A percentile compares a stretch with the other conserved stretches of the same genome.
Evolutionary conservation across 1,140 invertebrate genomes (phyloP).

Genomic region (Drosophila novamexicana): DNA sequence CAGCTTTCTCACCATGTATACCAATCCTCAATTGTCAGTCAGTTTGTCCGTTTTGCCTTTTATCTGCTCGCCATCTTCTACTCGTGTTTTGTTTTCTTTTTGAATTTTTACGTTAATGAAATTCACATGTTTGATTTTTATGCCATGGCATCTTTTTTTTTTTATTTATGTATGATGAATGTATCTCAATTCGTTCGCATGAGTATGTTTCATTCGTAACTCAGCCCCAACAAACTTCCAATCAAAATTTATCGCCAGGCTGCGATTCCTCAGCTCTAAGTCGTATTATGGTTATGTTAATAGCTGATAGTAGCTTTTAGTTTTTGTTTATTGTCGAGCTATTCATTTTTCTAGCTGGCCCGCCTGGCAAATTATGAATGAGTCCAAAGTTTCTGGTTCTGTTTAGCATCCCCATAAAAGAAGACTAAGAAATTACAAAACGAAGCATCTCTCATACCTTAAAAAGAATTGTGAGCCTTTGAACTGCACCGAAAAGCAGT

Average conservation of each 20-base stretch:
- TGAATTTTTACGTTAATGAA: conserved; percentile 69
- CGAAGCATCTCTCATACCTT: conserved; percentile 24
- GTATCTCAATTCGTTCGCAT: conserved; percentile 43
- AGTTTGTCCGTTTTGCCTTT: conserved; percentile 40
- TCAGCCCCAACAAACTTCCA: conserved; percentile 38
- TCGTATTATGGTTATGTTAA: conserved; percentile 51
- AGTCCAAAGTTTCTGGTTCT: not conserved
- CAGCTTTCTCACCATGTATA: conserved; percentile 69
- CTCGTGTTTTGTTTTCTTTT: conserved; percentile 2
- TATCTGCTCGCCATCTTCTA: conserved; percentile 67
- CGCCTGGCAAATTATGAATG: conserved; percentile 37
- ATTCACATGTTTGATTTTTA: conserved; percentile 71
- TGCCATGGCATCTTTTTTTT: conserved; percentile 40
- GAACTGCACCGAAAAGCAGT: conserved; percentile 21
- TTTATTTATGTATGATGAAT: conserved; percentile 56
- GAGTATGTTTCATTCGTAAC: conserved; percentile 15
- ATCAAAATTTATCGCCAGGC: conserved; percentile 42
- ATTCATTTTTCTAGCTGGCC: conserved; percentile 13
- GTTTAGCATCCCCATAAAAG: conserved; percentile 42
- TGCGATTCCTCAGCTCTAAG: conserved; percentile 1
- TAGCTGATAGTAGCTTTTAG: conserved; percentile 28
- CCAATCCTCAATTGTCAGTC: conserved; percentile 28
- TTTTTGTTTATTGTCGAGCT: conserved; percentile 1
- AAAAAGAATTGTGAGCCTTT: conserved; percentile 17
- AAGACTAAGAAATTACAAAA: not conserved